Conservation (phyloP, 1,140 invertebrate genomes). For the Pinna nobilis region DNA sequence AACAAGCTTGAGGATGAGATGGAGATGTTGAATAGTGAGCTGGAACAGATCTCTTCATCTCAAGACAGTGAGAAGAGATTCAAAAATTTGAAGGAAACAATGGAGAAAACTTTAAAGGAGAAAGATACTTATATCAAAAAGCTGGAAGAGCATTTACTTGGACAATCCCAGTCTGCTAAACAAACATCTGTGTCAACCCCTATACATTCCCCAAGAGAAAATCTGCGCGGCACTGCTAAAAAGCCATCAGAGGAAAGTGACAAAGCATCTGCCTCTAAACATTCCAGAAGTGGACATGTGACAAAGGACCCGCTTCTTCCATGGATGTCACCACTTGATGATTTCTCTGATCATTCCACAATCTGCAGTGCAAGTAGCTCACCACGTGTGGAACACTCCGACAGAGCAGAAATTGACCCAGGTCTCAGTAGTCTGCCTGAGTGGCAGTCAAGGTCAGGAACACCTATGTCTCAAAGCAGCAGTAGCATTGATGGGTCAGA, state of each 20-base stretch:
- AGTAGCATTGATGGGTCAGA: slow-evolving; percentile 30
- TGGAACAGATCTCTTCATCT: slow-evolving; percentile 29
- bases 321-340: slow-evolving; percentile 9
- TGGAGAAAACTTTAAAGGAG: slow-evolving; percentile 47
- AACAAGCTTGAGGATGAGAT: slow-evolving; percentile 37
- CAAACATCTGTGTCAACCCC: background rate
- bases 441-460: background rate
- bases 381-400: background rate
- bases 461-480: background rate
- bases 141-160: slow-evolving; percentile 52
- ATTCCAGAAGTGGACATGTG: background rate
- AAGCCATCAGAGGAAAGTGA: background rate
- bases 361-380: slow-evolving; percentile 9
- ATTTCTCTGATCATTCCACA: slow-evolving; percentile 25
- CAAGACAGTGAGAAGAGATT: background rate
- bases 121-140: slow-evolving; percentile 52
- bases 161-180: background rate
- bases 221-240: background rate
- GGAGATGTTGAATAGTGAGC: slow-evolving; percentile 31
- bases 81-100: slow-evolving; percentile 24
- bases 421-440: background rate
- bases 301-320: background rate
- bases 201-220: background rate
- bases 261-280: too few species aligned
- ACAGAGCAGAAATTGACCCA: background rate